Conservation (phyloP, 2,113 vertebrate genomes). For the Centropristis striata region DNA sequence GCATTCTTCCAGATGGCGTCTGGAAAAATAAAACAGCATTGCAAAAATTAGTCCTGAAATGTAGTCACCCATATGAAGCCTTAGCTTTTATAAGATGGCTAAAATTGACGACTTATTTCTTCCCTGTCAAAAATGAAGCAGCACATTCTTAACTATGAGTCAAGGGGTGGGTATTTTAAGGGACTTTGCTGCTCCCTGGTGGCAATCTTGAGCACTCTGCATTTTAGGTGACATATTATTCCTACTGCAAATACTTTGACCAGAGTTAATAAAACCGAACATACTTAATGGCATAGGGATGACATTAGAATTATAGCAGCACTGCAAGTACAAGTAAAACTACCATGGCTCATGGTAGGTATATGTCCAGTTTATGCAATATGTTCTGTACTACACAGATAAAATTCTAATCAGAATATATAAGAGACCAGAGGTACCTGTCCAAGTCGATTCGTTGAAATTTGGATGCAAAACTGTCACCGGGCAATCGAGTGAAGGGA, state of each 20-base stretch:
- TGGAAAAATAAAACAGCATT: slow-evolving; percentile 60
- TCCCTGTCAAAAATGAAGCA: background rate
- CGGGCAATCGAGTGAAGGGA: slow-evolving; percentile 83
- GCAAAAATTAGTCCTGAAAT: background rate
- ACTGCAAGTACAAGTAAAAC: background rate
- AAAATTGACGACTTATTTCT: background rate
- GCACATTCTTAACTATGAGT: background rate
- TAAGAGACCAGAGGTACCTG: slow-evolving; percentile 83
- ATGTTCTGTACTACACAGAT: background rate
- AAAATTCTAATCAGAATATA: background rate
- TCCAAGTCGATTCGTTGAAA: slow-evolving; percentile 90
- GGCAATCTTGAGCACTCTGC: slow-evolving; percentile 47
- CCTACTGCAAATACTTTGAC: slow-evolving; percentile 1
- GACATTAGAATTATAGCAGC: background rate
- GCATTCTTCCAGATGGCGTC: slow-evolving; percentile 89
- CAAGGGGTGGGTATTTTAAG: background rate
- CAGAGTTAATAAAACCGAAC: slow-evolving; percentile 8
- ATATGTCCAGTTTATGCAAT: background rate
- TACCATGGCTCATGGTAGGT: background rate
- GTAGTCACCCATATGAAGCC: too few relatives aligned
- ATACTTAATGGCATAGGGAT: background rate
- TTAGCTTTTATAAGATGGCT: background rate
- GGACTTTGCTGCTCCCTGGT: slow-evolving; percentile 80
- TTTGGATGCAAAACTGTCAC: slow-evolving; percentile 85
- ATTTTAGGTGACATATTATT: background rate